Conservation (phyloP, 53 echinoderm and acorn worm species). For the Echinometra lucunter region DNA sequence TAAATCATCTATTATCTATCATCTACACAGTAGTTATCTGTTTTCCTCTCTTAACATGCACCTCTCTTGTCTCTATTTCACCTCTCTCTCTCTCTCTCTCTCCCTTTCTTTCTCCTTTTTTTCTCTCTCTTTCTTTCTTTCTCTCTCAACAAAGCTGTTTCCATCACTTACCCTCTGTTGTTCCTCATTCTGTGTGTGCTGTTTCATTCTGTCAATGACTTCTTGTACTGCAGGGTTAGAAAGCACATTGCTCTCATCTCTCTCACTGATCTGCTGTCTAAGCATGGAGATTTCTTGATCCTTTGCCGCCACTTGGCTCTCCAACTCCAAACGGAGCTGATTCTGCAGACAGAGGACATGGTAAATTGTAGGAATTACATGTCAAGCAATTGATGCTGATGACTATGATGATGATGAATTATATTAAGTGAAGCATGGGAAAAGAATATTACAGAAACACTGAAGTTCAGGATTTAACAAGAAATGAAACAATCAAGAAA, state of each 20-base stretch:
- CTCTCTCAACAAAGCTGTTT: background rate
- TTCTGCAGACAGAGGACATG: conserved; percentile 54
- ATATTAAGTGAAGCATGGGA: no score
- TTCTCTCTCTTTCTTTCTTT: background rate
- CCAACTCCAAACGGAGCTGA: conserved; percentile 72
- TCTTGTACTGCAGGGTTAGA: conserved; percentile 75
- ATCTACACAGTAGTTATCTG: no score
- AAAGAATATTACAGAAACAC: no score
- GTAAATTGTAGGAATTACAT: no score
- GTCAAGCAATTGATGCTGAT: no score
- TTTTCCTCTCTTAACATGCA: background rate
- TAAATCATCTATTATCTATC: no score
- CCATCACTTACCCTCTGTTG: conserved; percentile 26
- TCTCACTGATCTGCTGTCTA: conserved; percentile 77
- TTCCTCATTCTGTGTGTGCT: conserved; percentile 37
- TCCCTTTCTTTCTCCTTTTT: background rate
- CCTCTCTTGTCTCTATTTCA: background rate
- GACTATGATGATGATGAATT: no score
- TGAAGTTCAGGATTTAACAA: no score
- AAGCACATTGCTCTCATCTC: conserved; percentile 71
- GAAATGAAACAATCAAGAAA: no score
- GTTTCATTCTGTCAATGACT: conserved; percentile 70
- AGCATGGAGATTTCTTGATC: conserved; percentile 81
- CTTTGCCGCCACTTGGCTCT: conserved; percentile 73
- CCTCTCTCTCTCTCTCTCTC: background rate